Base-by-base conservation (phyloP, 2,113 vertebrate species). In the Menura novaehollandiae region DNA sequence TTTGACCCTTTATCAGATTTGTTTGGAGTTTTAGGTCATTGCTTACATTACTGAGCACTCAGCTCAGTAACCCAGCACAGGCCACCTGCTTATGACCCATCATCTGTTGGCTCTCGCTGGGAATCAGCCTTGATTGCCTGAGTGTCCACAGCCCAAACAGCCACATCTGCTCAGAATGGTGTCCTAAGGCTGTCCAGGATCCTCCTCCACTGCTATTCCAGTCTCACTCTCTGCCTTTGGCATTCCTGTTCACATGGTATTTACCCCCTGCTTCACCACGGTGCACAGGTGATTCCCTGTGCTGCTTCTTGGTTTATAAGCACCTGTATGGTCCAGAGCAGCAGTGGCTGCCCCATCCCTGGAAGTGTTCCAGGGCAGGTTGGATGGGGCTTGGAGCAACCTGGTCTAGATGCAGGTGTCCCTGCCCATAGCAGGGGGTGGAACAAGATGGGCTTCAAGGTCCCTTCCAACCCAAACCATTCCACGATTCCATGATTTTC, bases 81-180 rank as follows among this genome's bases (percentile, higher is more conserved):
- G 35, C 69, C 47, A 27, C 13, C 52, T 68, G 59, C 49, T 78
- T 39, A 30, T 69, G 66, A 26, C 16, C n/a, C n/a, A 21, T 17
- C 64, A 64, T 39, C 73, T 95, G 41, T 14, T 88, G 49, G 49
- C 11, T 56, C 15, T 51, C 47, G 13, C 7, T 64, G 43, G 39
- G 66, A 56, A 35, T 47, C 66, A 56, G 51, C 41, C 51, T 19
- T 27, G 46, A n/a, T 15, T 66, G 37, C 43, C 41, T 1, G 4
- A 79, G 66, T 6, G 4, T 3, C 17, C 46, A 8, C 5, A 26
- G 7, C 51, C 71, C 39, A 5, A 33, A 10, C 12, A 43, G 60
- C 27, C 56, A 4, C 1, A 1, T 15, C 46, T 71, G 58, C 47
- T 26, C n/a, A 10, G 37, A 33, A 3, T 0, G 2, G 33, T 20